Evolutionary conservation across 2,797 vertebrate genomes (phyloP).

Genomic region (Neomorphus geoffroyi): DNA sequence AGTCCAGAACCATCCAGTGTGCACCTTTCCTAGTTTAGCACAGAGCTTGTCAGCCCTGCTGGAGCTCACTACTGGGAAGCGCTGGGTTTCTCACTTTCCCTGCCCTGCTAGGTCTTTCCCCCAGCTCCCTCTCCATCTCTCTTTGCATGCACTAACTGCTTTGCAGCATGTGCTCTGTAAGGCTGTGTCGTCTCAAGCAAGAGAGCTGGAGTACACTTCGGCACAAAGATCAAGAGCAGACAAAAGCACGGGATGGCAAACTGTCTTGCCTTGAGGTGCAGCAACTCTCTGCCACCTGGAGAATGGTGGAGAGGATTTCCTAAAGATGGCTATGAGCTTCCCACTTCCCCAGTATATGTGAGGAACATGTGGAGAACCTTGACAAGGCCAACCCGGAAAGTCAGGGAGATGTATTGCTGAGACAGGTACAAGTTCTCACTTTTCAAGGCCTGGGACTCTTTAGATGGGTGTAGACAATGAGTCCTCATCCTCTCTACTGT

Average conservation of each 20-base stretch:
- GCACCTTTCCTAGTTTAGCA: too few species aligned
- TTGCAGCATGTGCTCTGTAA: neutral
- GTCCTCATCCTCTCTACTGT: neutral
- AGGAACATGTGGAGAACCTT: neutral
- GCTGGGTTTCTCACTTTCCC: neutral
- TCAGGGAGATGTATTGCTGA: neutral
- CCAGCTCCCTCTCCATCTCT: neutral
- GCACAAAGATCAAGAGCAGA: neutral
- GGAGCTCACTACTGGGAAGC: neutral
- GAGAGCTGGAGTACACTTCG: neutral
- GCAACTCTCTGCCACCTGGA: neutral
- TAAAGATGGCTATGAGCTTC: neutral
- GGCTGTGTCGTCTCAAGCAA: neutral
- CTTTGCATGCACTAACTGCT: neutral
- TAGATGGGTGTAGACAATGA: neutral
- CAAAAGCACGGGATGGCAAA: neutral
- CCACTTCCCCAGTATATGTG: neutral
- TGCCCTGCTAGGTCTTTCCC: neutral
- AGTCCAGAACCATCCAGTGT: neutral
- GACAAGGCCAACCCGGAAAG: neutral
- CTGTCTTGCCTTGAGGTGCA: neutral
- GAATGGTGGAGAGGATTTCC: neutral
- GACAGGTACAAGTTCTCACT: neutral
- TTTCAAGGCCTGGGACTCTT: neutral
- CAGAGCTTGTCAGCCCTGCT: fast-evolving